These are phyloP conservation scores for Pachliopta kotzebuea DNA, from an alignment of 2,888 invertebrate genomes.

Conservation along the genomic window DNA sequence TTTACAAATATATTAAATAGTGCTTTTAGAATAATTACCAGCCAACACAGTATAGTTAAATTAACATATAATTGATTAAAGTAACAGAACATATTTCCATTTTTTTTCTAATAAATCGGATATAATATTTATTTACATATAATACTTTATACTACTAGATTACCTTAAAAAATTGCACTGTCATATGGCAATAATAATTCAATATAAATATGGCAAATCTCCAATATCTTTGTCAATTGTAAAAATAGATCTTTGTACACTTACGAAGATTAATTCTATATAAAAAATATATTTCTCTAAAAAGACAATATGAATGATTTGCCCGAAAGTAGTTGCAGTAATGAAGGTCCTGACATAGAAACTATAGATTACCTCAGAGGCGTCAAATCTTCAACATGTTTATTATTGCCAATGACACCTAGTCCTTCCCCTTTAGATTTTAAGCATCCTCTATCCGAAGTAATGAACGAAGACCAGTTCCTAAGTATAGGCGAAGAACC, in stretches of 20 bases:
- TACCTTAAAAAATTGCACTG: too few relatives aligned
- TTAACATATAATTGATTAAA: too few relatives aligned
- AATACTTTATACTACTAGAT: too few relatives aligned
- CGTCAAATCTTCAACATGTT: conserved; percentile 84
- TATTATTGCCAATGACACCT: conserved; percentile 81
- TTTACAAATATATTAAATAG: too few relatives aligned
- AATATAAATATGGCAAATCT: background rate
- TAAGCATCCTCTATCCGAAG: conserved; percentile 81
- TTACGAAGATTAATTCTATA: background rate
- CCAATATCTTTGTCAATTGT: background rate
- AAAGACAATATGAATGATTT: conserved; percentile 56
- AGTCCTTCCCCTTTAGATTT: conserved; percentile 81
- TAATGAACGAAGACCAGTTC: conserved; percentile 71
- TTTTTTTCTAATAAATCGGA: too few relatives aligned
- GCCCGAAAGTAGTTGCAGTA: conserved; percentile 50
- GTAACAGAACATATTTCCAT: too few relatives aligned
- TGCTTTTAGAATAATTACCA: too few relatives aligned
- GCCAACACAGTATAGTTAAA: too few relatives aligned
- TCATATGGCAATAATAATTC: too few relatives aligned
- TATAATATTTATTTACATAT: too few relatives aligned
- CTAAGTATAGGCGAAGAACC: conserved; percentile 57
- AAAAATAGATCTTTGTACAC: background rate
- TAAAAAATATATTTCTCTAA: background rate
- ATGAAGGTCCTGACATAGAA: conserved; percentile 54
- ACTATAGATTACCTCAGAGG: conserved; percentile 74